Conservation (phyloP, 2,797 vertebrate species). For the Amniataba percoides region DNA sequence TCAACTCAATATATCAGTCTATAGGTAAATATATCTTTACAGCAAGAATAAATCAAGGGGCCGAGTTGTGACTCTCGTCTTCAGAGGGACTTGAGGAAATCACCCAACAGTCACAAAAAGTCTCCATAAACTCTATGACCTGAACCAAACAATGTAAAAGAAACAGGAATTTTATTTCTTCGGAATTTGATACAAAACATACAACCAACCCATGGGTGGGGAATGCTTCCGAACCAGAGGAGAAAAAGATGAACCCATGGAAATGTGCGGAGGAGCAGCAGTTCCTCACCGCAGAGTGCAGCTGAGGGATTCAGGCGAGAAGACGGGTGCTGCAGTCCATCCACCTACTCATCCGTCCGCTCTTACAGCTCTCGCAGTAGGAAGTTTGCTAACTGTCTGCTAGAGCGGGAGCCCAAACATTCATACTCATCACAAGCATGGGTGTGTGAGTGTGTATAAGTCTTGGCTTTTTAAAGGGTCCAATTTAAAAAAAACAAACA, state of each 20-base stretch:
- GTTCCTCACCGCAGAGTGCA: slow-evolving; percentile 32
- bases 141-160: slow-evolving; percentile 51
- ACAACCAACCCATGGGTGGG: slow-evolving; percentile 44
- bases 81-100: slow-evolving; percentile 19
- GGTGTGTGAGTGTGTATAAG: too few relatives aligned
- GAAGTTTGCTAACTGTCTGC: slow-evolving; percentile 10
- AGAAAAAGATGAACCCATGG: slow-evolving; percentile 14
- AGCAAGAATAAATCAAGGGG: slow-evolving; percentile 70
- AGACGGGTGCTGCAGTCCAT: slow-evolving; percentile 26
- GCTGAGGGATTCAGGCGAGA: slow-evolving; percentile 21
- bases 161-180: slow-evolving; percentile 39
- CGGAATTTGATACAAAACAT: slow-evolving; percentile 56
- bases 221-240: slow-evolving; percentile 30
- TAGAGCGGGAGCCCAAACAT: slow-evolving; percentile 20
- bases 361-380: slow-evolving; percentile 6
- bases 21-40: slow-evolving; percentile 83
- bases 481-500: too few relatives aligned
- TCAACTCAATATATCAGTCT: slow-evolving; percentile 80
- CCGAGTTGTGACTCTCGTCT: slow-evolving; percentile 26
- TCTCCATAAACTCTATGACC: slow-evolving; percentile 44
- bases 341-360: slow-evolving; percentile 32
- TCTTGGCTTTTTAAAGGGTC: too few relatives aligned
- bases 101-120: slow-evolving; percentile 39
- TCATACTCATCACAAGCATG: slow-evolving; percentile 15
- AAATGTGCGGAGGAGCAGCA: slow-evolving; percentile 18